phyloP scores from a whole-genome alignment of 2,888 invertebrate species.

The Acrobasis repandana region DNA sequence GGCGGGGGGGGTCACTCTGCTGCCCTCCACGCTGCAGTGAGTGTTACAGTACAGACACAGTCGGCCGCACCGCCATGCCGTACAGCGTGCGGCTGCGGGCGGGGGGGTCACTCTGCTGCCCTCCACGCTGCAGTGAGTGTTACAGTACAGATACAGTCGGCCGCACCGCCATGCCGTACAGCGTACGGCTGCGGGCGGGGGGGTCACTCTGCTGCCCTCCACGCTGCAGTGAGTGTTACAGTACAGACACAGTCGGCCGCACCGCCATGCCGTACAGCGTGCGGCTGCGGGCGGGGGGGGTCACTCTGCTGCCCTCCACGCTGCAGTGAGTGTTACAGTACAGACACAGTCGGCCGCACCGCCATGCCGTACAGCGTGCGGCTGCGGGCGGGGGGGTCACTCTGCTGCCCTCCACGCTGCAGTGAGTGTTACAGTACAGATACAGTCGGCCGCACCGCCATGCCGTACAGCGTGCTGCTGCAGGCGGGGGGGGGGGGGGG shows the following conservation, averaged over 20 bases:
- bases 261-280: conserved; percentile 63
- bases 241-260: no score
- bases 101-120: conserved; percentile 50
- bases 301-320: conserved; percentile 40
- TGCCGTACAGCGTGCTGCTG: conserved; percentile 66
- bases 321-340: conserved; percentile 4
- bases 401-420: conserved; percentile 36
- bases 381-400: conserved; percentile 56
- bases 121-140: conserved; percentile 15
- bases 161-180: conserved; percentile 58
- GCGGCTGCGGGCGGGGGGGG: conserved; percentile 60
- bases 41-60: no score
- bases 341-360: conserved; percentile 31
- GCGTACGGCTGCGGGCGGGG: conserved; percentile 62
- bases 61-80: conserved; percentile 60
- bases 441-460: conserved; percentile 57
- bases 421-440: no score
- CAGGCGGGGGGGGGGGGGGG: conserved; percentile 58
- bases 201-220: conserved; percentile 41
- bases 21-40: conserved; percentile 33
- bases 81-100: conserved; percentile 64
- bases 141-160: no score
- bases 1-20: conserved; percentile 51
- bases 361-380: conserved; percentile 64
- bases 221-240: conserved; percentile 19